Evolutionary conservation across 2,113 vertebrate genomes (phyloP).

Genomic region (Nycticebus coucang): DNA sequence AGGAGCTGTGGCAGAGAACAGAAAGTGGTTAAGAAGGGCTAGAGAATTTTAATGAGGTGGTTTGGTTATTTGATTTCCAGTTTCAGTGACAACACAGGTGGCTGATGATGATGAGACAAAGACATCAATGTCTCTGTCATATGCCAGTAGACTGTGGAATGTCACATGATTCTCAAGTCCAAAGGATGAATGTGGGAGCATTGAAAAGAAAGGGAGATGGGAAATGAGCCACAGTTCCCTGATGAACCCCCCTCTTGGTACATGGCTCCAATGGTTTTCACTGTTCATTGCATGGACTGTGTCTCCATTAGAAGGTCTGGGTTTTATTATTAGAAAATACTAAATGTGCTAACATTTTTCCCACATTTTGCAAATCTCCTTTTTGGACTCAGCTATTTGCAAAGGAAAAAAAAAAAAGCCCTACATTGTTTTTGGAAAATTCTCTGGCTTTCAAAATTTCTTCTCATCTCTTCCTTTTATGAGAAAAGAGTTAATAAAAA

Average conservation of each 20-base stretch:
- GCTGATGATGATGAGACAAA: not conserved
- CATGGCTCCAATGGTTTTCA: not conserved
- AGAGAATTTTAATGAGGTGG: not conserved
- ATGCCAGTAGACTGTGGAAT: not conserved
- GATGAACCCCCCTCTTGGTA: not conserved
- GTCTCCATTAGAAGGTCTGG: not conserved
- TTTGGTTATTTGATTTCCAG: not conserved
- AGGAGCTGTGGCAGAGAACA: not conserved
- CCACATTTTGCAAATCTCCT: slow-evolving; percentile 11
- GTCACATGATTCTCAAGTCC: not conserved
- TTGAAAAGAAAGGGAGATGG: not conserved
- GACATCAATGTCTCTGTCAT: not conserved
- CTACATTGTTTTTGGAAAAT: not conserved
- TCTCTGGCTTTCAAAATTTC: not conserved
- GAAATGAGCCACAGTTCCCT: not conserved
- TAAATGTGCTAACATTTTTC: slow-evolving; percentile 33
- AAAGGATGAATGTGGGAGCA: not conserved
- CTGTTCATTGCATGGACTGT: not conserved
- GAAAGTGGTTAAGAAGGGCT: not conserved
- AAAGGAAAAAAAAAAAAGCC: not conserved
- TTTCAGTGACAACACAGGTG: not conserved
- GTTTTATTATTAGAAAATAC: slow-evolving; percentile 64
- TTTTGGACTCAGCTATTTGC: not conserved
- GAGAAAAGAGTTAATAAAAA: not conserved
- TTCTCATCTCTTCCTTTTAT: not conserved